Conservation (phyloP, 2,113 vertebrate genomes). For the Phoenicopterus ruber region DNA sequence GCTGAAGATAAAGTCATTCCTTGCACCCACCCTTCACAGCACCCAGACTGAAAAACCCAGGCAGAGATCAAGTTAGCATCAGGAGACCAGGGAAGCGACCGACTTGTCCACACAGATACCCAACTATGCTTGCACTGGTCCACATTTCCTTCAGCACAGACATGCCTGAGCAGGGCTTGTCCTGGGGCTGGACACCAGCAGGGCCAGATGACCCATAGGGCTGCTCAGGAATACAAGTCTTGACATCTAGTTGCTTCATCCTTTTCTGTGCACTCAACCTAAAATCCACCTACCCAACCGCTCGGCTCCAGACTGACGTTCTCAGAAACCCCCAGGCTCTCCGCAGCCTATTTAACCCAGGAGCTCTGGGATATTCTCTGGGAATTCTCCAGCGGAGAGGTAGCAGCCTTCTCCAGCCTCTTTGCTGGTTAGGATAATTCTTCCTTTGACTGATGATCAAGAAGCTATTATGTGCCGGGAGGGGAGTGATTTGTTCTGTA, state of each 20-base stretch:
- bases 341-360: not conserved
- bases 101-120: not conserved
- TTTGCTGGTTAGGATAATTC: conserved; percentile 4
- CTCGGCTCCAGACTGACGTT: not conserved
- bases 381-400: not conserved
- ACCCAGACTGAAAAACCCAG: not conserved
- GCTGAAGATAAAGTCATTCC: not conserved
- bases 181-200: not conserved
- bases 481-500: not conserved
- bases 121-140: not conserved
- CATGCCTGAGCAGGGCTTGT: not conserved
- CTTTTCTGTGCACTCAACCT: not conserved
- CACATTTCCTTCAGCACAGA: not conserved
- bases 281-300: not conserved
- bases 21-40: not conserved
- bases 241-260: not conserved
- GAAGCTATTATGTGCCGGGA: not conserved
- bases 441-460: conserved; percentile 4
- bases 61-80: not conserved
- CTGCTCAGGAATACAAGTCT: not conserved
- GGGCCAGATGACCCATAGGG: not conserved
- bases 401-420: not conserved
- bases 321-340: not conserved
- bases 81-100: not conserved
- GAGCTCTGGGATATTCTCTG: not conserved